Evolutionary conservation across 2,113 vertebrate species (phyloP), one percentile per base, ranked within the genome.

Genomic region (Brachypteracias leptosomus): DNA sequence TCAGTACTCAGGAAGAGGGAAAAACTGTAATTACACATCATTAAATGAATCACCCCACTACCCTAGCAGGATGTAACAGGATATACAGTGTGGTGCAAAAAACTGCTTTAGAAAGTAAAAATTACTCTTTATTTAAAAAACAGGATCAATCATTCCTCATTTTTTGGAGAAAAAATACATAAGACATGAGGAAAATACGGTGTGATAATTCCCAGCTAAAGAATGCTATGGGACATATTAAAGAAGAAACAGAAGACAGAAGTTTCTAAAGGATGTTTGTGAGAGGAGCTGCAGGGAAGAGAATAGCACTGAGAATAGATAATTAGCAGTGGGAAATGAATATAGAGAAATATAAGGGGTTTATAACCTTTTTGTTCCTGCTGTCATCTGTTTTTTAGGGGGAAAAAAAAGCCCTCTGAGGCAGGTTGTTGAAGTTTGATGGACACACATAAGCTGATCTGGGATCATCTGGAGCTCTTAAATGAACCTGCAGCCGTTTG

Each of bases 11-110:
- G 52, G 87, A 94, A 81, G 57, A 93, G 86, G 59, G 80, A 82
- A 91, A 79, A 91, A 38, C 62, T 91, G 58, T 77, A 94, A 97
- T 91, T 77, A 79, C 94, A 93, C 82, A 85, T 94, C 84, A 77
- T 97, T 95, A 96, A 91, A 83, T 85, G 58, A 80, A 96, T 94
- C 84, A 89, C 35, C 19, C 82, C 63, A 24, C 83, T 77, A 74
- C 38, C 35, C 82, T 58, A 74, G 73, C 52, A 94, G 85, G 57
- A 51, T 51, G 79, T 79, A 96, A 82, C 57, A 85, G 74, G 66
- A 96, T 93, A 96, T 93, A 86, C 8, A 47, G 81, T 73, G 91
- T 44, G 40, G 66, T 58, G 28, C 1, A 3, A 90, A 95, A 87
- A 63, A 33, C 65, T 91, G 44, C 52, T 65, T 86, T 42, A 54